Evolutionary conservation across 2,888 invertebrate species (phyloP).

Genomic region (Machimus atricapillus): DNA sequence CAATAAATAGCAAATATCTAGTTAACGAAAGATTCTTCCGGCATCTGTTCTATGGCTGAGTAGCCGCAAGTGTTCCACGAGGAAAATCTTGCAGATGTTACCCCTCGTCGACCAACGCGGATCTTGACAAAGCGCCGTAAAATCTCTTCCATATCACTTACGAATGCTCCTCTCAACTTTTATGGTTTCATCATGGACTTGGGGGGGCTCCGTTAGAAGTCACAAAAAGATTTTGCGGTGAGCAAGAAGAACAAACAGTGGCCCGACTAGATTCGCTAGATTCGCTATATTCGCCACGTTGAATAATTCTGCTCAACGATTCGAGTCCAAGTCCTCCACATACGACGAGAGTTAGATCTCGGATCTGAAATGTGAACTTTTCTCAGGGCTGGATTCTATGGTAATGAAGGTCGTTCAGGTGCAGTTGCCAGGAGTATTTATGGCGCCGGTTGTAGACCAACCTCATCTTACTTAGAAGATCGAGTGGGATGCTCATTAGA

Average conservation of each 20-base stretch:
- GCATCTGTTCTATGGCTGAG: not conserved
- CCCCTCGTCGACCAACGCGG: not conserved
- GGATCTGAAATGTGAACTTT: not conserved
- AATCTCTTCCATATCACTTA: slow-evolving; percentile 3
- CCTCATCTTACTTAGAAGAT: not conserved
- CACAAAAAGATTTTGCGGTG: not conserved
- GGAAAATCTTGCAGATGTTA: not conserved
- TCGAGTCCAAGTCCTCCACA: not conserved
- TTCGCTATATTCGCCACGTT: not conserved
- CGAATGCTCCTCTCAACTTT: not conserved
- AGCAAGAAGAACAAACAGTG: not conserved
- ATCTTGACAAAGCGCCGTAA: slow-evolving; percentile 17
- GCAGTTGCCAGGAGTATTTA: not conserved
- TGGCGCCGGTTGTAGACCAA: not conserved
- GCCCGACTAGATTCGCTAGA: not conserved
- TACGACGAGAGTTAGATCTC: not conserved
- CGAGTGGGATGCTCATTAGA: slow-evolving; percentile 3
- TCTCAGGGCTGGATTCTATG: slow-evolving; percentile 24
- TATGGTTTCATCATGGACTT: not conserved
- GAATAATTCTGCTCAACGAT: not conserved
- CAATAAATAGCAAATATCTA: not conserved
- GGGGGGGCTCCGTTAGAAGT: slow-evolving; percentile 3
- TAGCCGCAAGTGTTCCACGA: not conserved
- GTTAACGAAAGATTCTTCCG: not conserved
- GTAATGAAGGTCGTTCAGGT: slow-evolving; percentile 34